Conservation (phyloP, 1,140 invertebrate species). For the Pantala flavescens region DNA sequence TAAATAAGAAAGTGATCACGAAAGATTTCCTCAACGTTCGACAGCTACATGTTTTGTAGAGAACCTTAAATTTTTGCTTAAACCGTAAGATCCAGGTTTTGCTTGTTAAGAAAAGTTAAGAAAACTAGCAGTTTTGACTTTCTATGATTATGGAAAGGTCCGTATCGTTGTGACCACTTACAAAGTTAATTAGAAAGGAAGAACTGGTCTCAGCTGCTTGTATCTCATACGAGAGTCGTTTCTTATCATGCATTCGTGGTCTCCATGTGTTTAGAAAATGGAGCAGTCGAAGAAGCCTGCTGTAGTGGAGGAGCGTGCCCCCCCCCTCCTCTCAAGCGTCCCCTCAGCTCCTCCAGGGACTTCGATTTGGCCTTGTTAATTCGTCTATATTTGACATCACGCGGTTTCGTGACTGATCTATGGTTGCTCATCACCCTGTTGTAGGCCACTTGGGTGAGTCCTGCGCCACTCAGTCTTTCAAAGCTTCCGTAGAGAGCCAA, state of each 20-base stretch:
- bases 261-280: not conserved
- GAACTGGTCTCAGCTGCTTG: no score
- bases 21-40: no score
- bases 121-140: no score
- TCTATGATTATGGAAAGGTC: no score
- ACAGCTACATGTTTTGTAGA: no score
- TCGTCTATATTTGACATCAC: conserved; percentile 80
- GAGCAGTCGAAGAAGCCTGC: not conserved
- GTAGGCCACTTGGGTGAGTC: conserved; percentile 41
- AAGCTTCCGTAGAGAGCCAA: conserved; percentile 43
- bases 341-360: conserved; percentile 71
- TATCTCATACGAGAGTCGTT: no score
- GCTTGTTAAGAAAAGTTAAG: no score
- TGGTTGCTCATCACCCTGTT: conserved; percentile 84
- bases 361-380: conserved; percentile 85
- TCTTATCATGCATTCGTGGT: not conserved
- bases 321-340: conserved; percentile 52
- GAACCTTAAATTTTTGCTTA: no score
- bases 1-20: no score
- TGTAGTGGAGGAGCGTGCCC: not conserved
- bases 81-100: no score
- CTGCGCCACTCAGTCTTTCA: conserved; percentile 33
- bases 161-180: no score
- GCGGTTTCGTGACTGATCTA: conserved; percentile 76
- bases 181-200: no score